phyloP scores from a whole-genome alignment of 2,888 invertebrate genomes.

The Lithophane leautieri region DNA sequence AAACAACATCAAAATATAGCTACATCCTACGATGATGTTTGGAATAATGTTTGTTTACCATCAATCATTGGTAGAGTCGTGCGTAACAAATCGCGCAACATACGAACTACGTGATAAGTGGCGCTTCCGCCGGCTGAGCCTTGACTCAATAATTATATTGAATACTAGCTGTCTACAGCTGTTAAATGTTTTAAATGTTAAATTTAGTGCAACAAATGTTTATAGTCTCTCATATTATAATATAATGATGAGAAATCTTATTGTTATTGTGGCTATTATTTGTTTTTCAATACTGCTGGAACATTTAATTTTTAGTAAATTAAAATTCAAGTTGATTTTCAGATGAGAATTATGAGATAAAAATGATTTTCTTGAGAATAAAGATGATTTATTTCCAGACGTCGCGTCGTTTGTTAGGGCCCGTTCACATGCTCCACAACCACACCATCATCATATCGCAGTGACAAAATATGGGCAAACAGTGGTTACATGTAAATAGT shows the following conservation, averaged over 20 bases:
- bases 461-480: no score
- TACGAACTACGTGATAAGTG: conserved; percentile 10
- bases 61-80: conserved; percentile 62
- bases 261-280: conserved; percentile 8
- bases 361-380: background rate
- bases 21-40: conserved; percentile 56
- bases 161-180: conserved; percentile 27
- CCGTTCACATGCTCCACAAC: no score
- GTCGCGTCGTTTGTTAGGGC: background rate
- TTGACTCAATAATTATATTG: conserved; percentile 43
- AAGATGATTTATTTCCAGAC: background rate
- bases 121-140: conserved; percentile 28
- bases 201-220: conserved; percentile 17
- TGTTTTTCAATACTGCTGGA: background rate
- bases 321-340: conserved; percentile 13
- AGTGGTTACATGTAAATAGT: no score
- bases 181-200: conserved; percentile 27
- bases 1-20: conserved; percentile 63
- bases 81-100: conserved; percentile 47
- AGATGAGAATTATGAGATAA: background rate
- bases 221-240: conserved; percentile 3
- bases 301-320: background rate
- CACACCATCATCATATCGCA: no score
- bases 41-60: conserved; percentile 65
- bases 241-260: conserved; percentile 5